phyloP scores from a whole-genome alignment of 2,888 invertebrate species.

The Spodoptera picta region DNA sequence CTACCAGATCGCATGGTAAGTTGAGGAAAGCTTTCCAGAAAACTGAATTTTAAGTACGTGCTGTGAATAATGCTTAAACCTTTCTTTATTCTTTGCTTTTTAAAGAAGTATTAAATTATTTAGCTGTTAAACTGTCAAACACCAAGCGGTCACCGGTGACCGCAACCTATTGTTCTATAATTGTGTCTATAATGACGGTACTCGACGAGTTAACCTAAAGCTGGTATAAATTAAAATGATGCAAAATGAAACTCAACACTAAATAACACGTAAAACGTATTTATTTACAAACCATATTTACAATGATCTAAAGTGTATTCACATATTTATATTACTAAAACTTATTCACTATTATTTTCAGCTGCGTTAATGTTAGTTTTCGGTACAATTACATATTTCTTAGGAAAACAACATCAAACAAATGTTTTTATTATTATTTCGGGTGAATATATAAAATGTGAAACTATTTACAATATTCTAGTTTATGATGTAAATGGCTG shows the following conservation, averaged over 20 bases:
- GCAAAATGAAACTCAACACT: conserved; percentile 60
- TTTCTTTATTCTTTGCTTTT: not conserved
- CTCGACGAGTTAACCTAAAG: not conserved
- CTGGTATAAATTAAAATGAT: not conserved
- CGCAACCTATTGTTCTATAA: no score
- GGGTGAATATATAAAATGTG: conserved; percentile 38
- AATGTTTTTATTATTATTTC: conserved; percentile 29
- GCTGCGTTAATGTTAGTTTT: conserved; percentile 32
- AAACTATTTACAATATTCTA: conserved; percentile 46
- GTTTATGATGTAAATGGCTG: conserved; percentile 2
- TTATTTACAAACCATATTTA: conserved; percentile 84
- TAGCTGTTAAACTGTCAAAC: no score
- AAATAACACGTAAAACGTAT: conserved; percentile 82
- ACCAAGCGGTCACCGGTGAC: no score
- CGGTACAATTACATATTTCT: conserved; percentile 42
- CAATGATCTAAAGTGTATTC: conserved; percentile 65
- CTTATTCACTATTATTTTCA: conserved; percentile 36
- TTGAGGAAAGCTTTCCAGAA: no score
- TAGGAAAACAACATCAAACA: conserved; percentile 47
- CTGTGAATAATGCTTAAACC: no score
- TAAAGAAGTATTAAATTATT: not conserved
- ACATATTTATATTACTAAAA: conserved; percentile 52
- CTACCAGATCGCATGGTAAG: no score
- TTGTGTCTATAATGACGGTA: no score
- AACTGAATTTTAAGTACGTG: no score